Conservation (phyloP, 2,113 vertebrate species). For the Aptenodytes patagonicus region DNA sequence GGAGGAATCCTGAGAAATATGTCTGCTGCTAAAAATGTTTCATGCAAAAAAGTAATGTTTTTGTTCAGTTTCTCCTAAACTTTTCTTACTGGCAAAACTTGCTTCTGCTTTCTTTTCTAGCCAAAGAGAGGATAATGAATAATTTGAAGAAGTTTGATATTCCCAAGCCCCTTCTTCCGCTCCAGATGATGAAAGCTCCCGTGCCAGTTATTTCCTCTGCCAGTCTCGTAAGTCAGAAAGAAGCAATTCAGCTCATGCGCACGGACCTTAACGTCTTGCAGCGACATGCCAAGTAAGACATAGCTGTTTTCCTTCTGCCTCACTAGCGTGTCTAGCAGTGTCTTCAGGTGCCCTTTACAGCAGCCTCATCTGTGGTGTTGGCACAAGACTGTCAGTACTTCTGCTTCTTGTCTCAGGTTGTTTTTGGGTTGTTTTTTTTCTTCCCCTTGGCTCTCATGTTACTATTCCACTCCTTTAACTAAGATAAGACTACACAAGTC, state of each 20-base stretch:
- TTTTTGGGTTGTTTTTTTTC: background rate
- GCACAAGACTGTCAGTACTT: background rate
- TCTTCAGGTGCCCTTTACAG: background rate
- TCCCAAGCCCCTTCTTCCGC: constrained; percentile 73
- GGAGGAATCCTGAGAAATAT: background rate
- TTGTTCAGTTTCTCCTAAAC: background rate
- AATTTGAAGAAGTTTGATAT: constrained; percentile 86
- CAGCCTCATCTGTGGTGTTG: background rate
- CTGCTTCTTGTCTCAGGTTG: background rate
- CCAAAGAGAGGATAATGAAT: constrained; percentile 85
- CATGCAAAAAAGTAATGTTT: background rate
- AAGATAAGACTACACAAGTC: background rate
- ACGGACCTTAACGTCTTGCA: constrained; percentile 82
- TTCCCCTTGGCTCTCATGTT: background rate
- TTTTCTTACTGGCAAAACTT: background rate
- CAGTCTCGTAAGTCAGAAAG: constrained; percentile 78
- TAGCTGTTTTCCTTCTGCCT: background rate
- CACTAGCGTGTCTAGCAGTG: background rate
- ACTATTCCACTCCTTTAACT: background rate
- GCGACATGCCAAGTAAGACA: constrained; percentile 86
- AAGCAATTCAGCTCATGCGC: constrained; percentile 79
- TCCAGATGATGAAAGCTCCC: constrained; percentile 80
- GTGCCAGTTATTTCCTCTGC: constrained; percentile 81
- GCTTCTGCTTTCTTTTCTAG: constrained; percentile 62
- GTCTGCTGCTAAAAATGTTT: background rate